Evolutionary conservation across 2,888 invertebrate genomes (phyloP), one percentile per base, ranked within the genome.

Genomic region (Platycheirus albimanus): DNA sequence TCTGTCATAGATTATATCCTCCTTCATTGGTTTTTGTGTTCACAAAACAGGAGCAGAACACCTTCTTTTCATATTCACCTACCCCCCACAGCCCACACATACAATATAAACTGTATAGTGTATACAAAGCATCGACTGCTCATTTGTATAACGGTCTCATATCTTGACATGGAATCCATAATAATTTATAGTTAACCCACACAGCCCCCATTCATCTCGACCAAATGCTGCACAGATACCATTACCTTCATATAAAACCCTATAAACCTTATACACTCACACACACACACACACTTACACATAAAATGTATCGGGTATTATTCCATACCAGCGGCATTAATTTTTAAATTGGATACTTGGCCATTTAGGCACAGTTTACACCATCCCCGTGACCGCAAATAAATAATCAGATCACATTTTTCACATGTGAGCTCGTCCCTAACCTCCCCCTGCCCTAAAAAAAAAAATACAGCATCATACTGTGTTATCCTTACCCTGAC

Each of bases 301-400:
- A 45, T 33, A 24, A 15, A 33, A 11, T 15, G 52, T 45, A n/a
- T 52, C 52, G n/a, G n/a, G n/a, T n/a, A n/a, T 43, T 74, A 24
- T 30, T 30, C 17, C 36, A 4, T 52, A 20, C 15, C 8, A 58
- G 52, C 36, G 61, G 70, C 51, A 84, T 84, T 79, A 70, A 70
- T 84, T 84, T 84, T 84, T 84, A 84, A 84, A 84, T 84, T 79
- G 84, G 79, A 84, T 84, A 79, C 84, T 84, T 79, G 78, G 79
- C 84, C 84, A 84, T 79, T 84, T 84, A 84, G 84, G 84, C 70
- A 70, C 70, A 84, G 79, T 84, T 84, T 84, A 84, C 79, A 84
- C 84, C 79, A 84, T 75, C 38, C 67, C 61, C 72, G 61, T 64
- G 61, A 75, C 79, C 79, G 79, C 74, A 84, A 84, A 84, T 84